Percentiles rank a stretch among this genome's conserved stretches.
These are phyloP conservation scores for Trichomycterus rosablanca DNA, from an alignment of 2,113 vertebrate genomes.

Conservation along the genomic window DNA sequence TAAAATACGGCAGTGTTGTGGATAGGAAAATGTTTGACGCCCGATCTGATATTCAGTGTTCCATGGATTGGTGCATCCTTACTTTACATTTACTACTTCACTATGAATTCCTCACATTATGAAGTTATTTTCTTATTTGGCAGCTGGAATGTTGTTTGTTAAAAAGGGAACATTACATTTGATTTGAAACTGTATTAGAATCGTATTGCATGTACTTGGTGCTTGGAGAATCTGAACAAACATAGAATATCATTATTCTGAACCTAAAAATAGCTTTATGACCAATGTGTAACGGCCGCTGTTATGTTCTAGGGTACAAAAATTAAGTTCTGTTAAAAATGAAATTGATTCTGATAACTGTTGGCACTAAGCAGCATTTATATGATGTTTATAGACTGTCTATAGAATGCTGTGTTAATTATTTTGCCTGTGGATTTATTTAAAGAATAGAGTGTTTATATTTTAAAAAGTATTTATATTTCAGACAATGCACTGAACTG, in stretches of 20 bases:
- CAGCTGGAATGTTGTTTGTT: not conserved
- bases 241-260: constrained; percentile 26
- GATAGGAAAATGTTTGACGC: no score
- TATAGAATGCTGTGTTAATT: not conserved
- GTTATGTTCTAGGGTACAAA: constrained; percentile 20
- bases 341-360: no score
- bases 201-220: not conserved
- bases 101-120: no score
- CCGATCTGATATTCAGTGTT: no score
- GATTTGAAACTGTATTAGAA: not conserved
- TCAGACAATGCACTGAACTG: constrained; percentile 1
- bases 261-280: constrained; percentile 42
- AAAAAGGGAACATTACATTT: constrained; percentile 11
- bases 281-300: no score
- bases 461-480: constrained; percentile 1
- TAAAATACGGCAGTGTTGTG: no score
- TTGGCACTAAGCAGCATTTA: no score
- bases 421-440: constrained; percentile 11
- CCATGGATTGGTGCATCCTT: no score
- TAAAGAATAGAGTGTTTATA: constrained; percentile 19
- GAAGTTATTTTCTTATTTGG: no score
- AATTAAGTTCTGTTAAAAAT: no score
- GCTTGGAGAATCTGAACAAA: not conserved
- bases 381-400: not conserved
- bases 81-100: no score